Conservation (phyloP, 2,113 vertebrate species). For the Syrmaticus mikado region DNA sequence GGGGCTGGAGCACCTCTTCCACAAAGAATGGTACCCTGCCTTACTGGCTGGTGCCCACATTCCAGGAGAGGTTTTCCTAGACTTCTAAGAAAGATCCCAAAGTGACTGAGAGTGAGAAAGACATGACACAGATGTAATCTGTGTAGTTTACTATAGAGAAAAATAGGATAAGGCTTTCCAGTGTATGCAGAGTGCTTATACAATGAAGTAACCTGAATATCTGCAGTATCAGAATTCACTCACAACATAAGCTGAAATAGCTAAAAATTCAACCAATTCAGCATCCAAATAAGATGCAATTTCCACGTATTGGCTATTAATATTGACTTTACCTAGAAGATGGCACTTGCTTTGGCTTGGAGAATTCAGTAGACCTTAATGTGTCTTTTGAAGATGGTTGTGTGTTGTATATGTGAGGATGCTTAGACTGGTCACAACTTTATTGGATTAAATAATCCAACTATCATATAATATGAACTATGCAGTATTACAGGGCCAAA, state of each 20-base stretch:
- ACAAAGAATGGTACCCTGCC: neutral
- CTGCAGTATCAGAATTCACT: neutral
- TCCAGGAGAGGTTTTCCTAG: neutral
- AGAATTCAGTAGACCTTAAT: neutral
- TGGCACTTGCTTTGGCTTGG: neutral
- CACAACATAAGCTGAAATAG: neutral
- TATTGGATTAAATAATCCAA: slow-evolving; percentile 19
- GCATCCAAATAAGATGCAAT: neutral
- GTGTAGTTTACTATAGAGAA: neutral
- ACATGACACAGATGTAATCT: neutral
- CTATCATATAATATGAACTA: neutral
- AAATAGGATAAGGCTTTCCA: neutral
- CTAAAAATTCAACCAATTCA: neutral
- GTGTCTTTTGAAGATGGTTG: neutral
- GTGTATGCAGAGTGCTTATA: neutral
- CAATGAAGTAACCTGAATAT: neutral
- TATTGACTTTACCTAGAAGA: neutral
- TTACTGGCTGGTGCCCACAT: neutral
- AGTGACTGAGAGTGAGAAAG: neutral
- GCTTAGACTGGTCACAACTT: neutral
- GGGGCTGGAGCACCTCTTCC: neutral
- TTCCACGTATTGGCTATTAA: neutral
- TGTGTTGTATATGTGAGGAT: neutral
- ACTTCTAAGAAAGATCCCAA: neutral
- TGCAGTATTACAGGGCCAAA: neutral